phyloP scores from a whole-genome alignment of 2,797 vertebrate species.

The Cichlasoma orientale region DNA sequence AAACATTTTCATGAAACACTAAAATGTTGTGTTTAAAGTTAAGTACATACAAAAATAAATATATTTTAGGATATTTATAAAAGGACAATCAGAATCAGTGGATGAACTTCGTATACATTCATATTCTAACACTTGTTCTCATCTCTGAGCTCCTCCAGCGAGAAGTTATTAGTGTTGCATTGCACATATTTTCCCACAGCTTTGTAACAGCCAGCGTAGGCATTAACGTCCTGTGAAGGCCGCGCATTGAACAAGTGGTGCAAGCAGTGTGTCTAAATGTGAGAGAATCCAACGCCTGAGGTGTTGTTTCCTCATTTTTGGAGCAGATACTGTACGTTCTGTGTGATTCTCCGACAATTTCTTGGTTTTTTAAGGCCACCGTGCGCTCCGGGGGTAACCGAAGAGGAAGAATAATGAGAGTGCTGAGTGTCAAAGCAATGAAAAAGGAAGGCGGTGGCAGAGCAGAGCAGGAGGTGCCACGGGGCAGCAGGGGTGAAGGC shows the following conservation, averaged over 20 bases:
- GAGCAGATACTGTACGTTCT: neutral
- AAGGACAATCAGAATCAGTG: neutral
- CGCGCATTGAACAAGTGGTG: slow-evolving; percentile 43
- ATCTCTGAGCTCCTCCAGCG: slow-evolving; percentile 8
- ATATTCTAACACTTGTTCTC: neutral
- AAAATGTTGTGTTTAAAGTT: neutral
- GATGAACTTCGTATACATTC: neutral
- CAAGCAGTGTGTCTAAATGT: slow-evolving; percentile 30
- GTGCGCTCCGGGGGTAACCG: slow-evolving; percentile 45
- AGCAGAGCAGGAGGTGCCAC: slow-evolving; percentile 47
- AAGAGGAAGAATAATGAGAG: slow-evolving; percentile 63
- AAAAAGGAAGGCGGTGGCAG: slow-evolving; percentile 39
- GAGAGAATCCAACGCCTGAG: slow-evolving; percentile 51
- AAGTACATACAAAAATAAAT: neutral
- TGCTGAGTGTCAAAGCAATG: slow-evolving; percentile 50
- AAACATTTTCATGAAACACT: too few relatives aligned
- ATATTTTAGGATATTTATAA: neutral
- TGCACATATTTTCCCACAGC: slow-evolving; percentile 46
- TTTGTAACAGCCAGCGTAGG: slow-evolving; percentile 54
- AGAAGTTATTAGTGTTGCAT: slow-evolving; percentile 46
- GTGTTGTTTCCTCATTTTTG: slow-evolving; percentile 40
- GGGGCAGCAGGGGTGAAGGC: slow-evolving; percentile 32
- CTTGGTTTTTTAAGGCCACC: neutral
- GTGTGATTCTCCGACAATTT: neutral
- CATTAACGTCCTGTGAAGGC: slow-evolving; percentile 53